phyloP scores from a whole-genome alignment of 2,797 vertebrate genomes.

The Podargus strigoides region DNA sequence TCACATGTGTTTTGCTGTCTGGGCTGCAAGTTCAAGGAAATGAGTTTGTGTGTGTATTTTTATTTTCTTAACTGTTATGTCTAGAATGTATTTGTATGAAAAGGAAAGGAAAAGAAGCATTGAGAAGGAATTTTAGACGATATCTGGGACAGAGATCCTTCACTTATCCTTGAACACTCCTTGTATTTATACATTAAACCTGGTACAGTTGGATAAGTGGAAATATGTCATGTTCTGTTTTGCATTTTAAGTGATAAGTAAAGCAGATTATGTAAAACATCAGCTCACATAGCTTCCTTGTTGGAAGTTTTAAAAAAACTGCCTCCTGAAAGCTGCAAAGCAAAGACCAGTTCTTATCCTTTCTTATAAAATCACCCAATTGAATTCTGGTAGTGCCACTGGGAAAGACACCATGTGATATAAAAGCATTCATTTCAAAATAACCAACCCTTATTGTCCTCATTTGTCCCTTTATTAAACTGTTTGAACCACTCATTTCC shows the following conservation, averaged over 20 bases:
- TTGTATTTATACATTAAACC: neutral
- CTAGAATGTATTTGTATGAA: neutral
- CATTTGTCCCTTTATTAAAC: neutral
- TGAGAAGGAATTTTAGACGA: neutral
- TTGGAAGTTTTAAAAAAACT: neutral
- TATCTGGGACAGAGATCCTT: neutral
- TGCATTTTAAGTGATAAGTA: neutral
- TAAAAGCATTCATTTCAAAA: neutral
- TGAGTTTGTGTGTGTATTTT: neutral
- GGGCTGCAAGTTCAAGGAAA: neutral
- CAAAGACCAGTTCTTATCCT: neutral
- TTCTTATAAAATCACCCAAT: neutral
- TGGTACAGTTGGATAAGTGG: neutral
- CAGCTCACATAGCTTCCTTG: neutral
- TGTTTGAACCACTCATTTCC: neutral
- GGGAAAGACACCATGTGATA: neutral
- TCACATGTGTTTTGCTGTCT: neutral
- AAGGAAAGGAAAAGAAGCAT: neutral
- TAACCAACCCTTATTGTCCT: neutral
- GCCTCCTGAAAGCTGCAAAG: neutral
- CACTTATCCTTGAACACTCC: neutral
- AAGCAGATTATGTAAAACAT: neutral
- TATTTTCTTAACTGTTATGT: neutral
- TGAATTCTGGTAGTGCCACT: neutral
- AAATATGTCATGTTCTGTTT: neutral